These are phyloP conservation scores for Drosophila peninsularis DNA, from an alignment of 2,888 invertebrate species.

Conservation along the genomic window DNA sequence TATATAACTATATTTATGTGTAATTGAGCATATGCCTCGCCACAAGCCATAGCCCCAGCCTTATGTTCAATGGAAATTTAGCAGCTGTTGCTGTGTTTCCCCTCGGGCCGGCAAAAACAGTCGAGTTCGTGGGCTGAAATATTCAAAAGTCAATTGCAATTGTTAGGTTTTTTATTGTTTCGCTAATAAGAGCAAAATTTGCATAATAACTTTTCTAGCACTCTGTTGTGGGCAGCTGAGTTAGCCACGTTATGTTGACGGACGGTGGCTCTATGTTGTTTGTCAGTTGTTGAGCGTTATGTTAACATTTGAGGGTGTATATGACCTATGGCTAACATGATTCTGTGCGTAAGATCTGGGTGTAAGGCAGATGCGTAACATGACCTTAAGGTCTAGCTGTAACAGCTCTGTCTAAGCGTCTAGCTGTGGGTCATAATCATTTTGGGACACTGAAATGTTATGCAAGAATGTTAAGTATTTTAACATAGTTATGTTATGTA, in stretches of 20 bases:
- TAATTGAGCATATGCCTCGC: conserved; percentile 22
- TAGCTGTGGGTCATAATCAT: too few relatives aligned
- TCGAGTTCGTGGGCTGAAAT: conserved; percentile 11
- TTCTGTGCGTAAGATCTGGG: not conserved
- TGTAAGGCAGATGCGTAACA: not conserved
- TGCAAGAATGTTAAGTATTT: too few relatives aligned
- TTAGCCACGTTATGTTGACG: not conserved
- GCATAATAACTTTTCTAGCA: conserved; percentile 6
- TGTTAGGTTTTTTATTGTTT: conserved; percentile 19
- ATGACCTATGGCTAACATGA: not conserved
- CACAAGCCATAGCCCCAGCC: conserved; percentile 7
- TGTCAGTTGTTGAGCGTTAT: not conserved
- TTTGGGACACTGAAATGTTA: too few relatives aligned
- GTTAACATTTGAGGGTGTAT: not conserved
- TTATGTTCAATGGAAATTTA: conserved; percentile 19
- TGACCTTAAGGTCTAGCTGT: not conserved
- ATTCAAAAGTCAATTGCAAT: conserved; percentile 21
- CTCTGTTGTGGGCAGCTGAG: not conserved
- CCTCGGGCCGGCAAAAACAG: conserved; percentile 1
- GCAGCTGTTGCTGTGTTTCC: conserved; percentile 8
- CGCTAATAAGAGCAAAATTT: conserved; percentile 12
- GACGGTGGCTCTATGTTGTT: not conserved
- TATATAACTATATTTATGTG: conserved; percentile 15
- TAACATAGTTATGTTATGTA: too few relatives aligned
- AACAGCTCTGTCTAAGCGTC: too few relatives aligned